Conservation (phyloP, 2,888 invertebrate species). For the Apotomis turbidana region DNA sequence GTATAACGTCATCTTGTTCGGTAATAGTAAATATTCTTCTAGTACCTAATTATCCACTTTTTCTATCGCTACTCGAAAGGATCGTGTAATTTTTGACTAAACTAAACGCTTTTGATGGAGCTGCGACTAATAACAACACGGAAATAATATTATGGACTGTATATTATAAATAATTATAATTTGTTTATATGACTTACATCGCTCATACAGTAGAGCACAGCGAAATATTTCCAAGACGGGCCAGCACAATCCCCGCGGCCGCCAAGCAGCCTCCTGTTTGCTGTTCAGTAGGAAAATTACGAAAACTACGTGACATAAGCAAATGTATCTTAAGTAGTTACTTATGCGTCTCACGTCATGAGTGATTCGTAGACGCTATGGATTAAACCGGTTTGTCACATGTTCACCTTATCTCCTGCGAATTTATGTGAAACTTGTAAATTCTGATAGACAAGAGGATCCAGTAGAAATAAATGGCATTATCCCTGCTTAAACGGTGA, state of each 20-base stretch:
- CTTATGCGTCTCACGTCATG: constrained; percentile 5
- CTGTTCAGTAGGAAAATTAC: constrained; percentile 13
- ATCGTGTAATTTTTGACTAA: too few relatives aligned
- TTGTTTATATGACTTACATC: neutral
- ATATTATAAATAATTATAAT: too few relatives aligned
- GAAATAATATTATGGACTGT: too few relatives aligned
- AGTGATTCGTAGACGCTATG: neutral
- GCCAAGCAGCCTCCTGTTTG: neutral
- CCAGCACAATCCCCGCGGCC: neutral
- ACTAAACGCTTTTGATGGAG: too few relatives aligned
- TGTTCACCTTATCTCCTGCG: constrained; percentile 13
- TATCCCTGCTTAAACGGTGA: constrained; percentile 34
- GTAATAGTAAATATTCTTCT: too few relatives aligned
- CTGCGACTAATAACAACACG: too few relatives aligned
- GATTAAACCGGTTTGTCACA: constrained; percentile 19
- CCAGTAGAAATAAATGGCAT: constrained; percentile 13
- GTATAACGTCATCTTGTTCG: too few relatives aligned
- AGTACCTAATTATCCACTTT: too few relatives aligned
- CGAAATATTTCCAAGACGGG: neutral
- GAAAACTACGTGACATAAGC: constrained; percentile 7
- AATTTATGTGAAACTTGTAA: constrained; percentile 19
- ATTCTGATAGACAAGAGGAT: constrained; percentile 22
- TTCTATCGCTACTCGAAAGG: too few relatives aligned
- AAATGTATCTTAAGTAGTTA: constrained; percentile 9
- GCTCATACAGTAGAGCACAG: neutral